Evolutionary conservation across 1,140 invertebrate genomes (phyloP), one percentile per base, ranked within the genome.

Genomic region (Anastrepha obliqua): DNA sequence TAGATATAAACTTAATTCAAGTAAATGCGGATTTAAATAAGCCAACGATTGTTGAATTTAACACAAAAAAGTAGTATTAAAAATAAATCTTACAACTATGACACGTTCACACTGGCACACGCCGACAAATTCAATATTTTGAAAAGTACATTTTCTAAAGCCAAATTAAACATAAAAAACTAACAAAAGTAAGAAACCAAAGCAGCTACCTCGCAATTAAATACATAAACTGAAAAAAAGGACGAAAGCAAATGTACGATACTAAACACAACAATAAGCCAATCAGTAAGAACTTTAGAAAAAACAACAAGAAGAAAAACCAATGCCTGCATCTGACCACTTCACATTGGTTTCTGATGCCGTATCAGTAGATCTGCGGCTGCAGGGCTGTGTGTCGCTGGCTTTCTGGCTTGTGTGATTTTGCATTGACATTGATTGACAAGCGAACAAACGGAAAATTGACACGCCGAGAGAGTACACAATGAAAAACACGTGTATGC

Each of bases 301-400:
- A 64, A 88, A 42, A 59, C 20, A 58, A 67, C 9, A n/a, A 58
- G 64, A 15, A 67, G 39, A 2, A 87, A 87, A 78, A 60, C 29
- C 67, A 87, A 87, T 81, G 74, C 55, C 74, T 8, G 17, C 51
- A 81, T 3, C 74, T 81, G 74, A 20, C 47, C 29, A 62, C 13
- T 13, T 62, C 9, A 62, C 60, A 17, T 15, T 62, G 60, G 15
- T n/a, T 62, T 62, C n/a, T 6, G 60, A 13, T 29, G 29, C 29
- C 29, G 29, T 29, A 29, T 29, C 29, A 29, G 29, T 29, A 29
- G 29, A 29, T 29, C 29, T 74, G 20, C 13, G 44, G 70, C 70
- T 74, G 17, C 20, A 81, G 44, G 74, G 55, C n/a, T 2, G n/a
- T 81, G 74, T n/a, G 51, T 17, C 17, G 74, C 74, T 81, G 44